Percentiles rank a stretch among this genome's conserved stretches.
These are phyloP conservation scores for Centropus unirufus DNA, from an alignment of 2,113 vertebrate species.

Conservation along the genomic window DNA sequence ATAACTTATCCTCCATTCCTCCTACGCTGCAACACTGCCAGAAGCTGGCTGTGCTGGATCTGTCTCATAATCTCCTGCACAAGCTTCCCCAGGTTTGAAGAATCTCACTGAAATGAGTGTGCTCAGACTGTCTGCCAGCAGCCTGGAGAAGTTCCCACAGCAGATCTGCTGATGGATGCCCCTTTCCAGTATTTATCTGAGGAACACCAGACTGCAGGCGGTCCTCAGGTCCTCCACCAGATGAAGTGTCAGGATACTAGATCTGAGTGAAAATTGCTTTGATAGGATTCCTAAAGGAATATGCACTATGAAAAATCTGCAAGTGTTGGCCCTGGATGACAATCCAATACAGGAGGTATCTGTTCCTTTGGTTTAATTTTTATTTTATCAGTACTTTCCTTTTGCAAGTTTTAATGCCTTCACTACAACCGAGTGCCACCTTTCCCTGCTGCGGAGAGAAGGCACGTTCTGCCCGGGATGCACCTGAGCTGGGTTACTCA, in stretches of 20 bases:
- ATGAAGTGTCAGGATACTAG: conserved; percentile 21
- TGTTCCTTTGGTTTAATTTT: not conserved
- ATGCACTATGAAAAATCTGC: conserved; percentile 46
- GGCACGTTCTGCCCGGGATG: not conserved
- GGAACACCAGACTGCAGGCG: not conserved
- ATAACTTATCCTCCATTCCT: conserved; percentile 47
- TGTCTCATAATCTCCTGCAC: conserved; percentile 48
- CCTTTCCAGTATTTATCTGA: too few relatives aligned
- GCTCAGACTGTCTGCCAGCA: conserved; percentile 48
- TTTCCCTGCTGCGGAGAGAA: not conserved
- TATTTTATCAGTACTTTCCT: not conserved
- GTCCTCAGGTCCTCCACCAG: conserved; percentile 8
- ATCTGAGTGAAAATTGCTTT: conserved; percentile 68
- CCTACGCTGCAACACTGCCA: conserved; percentile 48
- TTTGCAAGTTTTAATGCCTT: not conserved
- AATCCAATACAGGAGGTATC: conserved; percentile 69
- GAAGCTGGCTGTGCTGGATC: conserved; percentile 35
- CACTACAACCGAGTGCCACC: not conserved
- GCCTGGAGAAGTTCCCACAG: conserved; percentile 17
- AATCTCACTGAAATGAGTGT: not conserved
- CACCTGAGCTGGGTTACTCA: not conserved
- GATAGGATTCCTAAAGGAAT: conserved; percentile 18
- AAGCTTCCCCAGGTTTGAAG: conserved; percentile 8
- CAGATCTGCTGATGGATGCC: not conserved
- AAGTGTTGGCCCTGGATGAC: conserved; percentile 67